Evolutionary conservation across 92 coral and sea anemone species (phyloP).

Genomic region (Bergia sp.): DNA sequence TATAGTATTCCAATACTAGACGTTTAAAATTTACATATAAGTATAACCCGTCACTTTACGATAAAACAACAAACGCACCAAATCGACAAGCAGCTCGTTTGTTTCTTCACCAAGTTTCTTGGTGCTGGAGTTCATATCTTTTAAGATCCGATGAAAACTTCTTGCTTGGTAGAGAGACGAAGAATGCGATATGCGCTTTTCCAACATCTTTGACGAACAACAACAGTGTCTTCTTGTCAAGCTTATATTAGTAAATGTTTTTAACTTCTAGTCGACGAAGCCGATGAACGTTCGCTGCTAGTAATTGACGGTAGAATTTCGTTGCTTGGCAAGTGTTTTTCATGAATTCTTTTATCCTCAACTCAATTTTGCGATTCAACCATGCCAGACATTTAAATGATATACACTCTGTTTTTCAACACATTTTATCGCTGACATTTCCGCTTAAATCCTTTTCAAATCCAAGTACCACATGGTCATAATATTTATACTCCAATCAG

Average conservation of each 20-base stretch:
- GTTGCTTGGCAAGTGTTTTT: background rate
- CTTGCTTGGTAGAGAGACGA: constrained; percentile 48
- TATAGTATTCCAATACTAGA: background rate
- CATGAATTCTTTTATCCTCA: background rate
- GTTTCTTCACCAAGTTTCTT: constrained; percentile 72
- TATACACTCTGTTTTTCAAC: background rate
- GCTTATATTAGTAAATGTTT: background rate
- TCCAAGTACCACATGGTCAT: constrained; percentile 17
- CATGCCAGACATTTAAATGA: background rate
- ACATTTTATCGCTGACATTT: background rate
- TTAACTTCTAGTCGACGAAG: background rate
- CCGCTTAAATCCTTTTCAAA: constrained; percentile 16
- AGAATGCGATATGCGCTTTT: background rate
- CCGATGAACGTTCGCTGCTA: background rate
- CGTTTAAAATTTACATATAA: background rate
- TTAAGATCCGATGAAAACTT: constrained; percentile 56
- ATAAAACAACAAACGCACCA: constrained; percentile 52
- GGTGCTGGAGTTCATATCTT: constrained; percentile 68
- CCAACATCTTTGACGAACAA: constrained; percentile 2
- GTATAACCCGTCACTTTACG: background rate
- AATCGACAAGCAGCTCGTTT: constrained; percentile 58
- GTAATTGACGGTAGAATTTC: background rate
- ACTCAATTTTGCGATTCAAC: constrained; percentile 7
- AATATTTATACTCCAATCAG: background rate
- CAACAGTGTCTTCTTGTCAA: background rate